phyloP scores from a whole-genome alignment of 1,140 invertebrate species.

The Doryteuthis pealeii region DNA sequence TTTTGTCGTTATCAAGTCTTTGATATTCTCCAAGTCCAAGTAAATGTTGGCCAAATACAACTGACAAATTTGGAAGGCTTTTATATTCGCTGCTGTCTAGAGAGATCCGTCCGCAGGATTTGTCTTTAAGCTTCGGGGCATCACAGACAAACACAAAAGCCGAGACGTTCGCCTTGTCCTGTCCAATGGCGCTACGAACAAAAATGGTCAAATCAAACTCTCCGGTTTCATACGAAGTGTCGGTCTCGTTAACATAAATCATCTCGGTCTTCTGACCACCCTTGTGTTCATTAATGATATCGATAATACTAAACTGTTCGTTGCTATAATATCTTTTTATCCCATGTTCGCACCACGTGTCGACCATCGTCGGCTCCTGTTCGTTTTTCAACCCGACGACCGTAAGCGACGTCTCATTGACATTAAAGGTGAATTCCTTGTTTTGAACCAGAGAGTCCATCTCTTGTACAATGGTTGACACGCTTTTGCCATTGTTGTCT shows the following conservation, averaged over 20 bases:
- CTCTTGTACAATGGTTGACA: conserved; percentile 25
- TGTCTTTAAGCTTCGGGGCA: conserved; percentile 40
- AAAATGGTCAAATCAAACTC: conserved; percentile 46
- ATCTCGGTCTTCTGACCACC: conserved; percentile 18
- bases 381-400: conserved; percentile 31
- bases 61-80: not conserved
- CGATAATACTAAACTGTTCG: conserved; percentile 31
- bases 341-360: conserved; percentile 32
- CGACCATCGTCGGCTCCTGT: conserved; percentile 19
- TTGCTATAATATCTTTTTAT: conserved; percentile 22
- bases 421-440: conserved; percentile 35
- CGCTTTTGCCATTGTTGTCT: conserved; percentile 21
- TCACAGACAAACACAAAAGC: conserved; percentile 42
- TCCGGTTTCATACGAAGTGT: conserved; percentile 36
- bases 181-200: conserved; percentile 32
- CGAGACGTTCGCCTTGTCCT: conserved; percentile 22
- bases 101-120: conserved; percentile 56
- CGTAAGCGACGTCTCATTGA: conserved; percentile 39
- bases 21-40: not conserved
- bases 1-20: not conserved
- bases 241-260: conserved; percentile 43
- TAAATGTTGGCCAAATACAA: not conserved
- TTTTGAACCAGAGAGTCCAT: conserved; percentile 32
- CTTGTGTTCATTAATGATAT: not conserved
- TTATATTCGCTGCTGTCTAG: conserved; percentile 58